Evolutionary conservation across 2,888 invertebrate species (phyloP).

Genomic region (Drosophila nr. perissopoda): DNA sequence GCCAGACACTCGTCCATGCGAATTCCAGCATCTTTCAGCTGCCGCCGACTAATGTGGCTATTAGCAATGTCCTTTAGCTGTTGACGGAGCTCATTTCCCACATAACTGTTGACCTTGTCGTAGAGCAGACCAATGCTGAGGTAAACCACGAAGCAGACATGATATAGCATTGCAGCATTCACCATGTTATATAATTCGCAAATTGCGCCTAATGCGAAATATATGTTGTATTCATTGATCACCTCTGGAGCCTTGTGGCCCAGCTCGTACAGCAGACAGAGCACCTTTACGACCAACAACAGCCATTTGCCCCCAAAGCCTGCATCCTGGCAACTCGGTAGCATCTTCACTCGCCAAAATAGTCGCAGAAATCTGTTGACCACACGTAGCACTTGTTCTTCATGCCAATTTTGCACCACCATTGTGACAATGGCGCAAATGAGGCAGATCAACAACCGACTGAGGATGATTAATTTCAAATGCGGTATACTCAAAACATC

Average conservation of each 20-base stretch:
- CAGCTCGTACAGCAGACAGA: slow-evolving; percentile 46
- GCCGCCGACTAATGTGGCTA: not conserved
- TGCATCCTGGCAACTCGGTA: slow-evolving; percentile 17
- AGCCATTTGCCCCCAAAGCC: slow-evolving; percentile 51
- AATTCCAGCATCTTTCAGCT: slow-evolving; percentile 16
- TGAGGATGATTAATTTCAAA: slow-evolving; percentile 21
- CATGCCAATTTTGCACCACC: slow-evolving; percentile 48
- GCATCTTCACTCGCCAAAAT: slow-evolving; percentile 33
- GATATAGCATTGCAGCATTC: slow-evolving; percentile 37
- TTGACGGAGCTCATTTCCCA: slow-evolving; percentile 42
- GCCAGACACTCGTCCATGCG: slow-evolving; percentile 53
- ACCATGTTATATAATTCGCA: slow-evolving; percentile 22
- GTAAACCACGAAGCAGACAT: slow-evolving; percentile 62
- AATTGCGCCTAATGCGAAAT: accelerated
- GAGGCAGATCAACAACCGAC: slow-evolving; percentile 16
- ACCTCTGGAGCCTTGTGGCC: not conserved
- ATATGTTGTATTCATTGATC: not conserved
- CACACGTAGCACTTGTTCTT: slow-evolving; percentile 36
- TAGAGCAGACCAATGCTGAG: slow-evolving; percentile 61
- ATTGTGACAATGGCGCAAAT: slow-evolving; percentile 35
- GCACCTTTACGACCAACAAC: slow-evolving; percentile 40
- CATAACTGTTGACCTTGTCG: slow-evolving; percentile 52
- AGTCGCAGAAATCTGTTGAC: slow-evolving; percentile 53
- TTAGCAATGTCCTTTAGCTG: slow-evolving; percentile 31
- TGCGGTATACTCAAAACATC: not conserved